phyloP scores from a whole-genome alignment of 2,113 vertebrate genomes.

The Phalacrocorax pelagicus region DNA sequence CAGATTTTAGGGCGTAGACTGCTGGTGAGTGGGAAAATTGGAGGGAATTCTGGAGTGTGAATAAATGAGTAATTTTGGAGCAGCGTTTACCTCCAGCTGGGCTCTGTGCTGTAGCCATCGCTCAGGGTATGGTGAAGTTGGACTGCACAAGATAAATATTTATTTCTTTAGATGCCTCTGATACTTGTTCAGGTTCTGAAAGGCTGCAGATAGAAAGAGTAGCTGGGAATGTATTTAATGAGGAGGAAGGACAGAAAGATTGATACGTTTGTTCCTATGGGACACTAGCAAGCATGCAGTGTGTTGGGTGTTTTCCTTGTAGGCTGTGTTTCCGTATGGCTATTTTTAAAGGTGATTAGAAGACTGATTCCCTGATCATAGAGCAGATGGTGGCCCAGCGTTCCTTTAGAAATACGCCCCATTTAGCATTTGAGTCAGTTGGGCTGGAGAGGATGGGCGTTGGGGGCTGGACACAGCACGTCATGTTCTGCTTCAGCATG shows the following conservation, averaged over 20 bases:
- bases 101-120: not conserved
- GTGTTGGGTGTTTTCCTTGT: not conserved
- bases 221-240: not conserved
- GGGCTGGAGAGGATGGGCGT: not conserved
- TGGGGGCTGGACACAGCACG: not conserved
- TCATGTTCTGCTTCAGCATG: not conserved
- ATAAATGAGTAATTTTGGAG: not conserved
- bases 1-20: not conserved
- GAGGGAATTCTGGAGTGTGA: not conserved
- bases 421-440: not conserved
- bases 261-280: not conserved
- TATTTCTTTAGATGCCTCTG: conserved; percentile 5
- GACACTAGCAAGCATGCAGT: not conserved
- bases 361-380: not conserved
- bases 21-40: not conserved
- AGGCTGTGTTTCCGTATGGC: not conserved
- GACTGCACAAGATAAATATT: not conserved
- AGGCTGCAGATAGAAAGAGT: not conserved
- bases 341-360: not conserved
- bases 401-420: not conserved
- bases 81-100: not conserved
- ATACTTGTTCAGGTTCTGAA: not conserved
- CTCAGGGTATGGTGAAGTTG: not conserved
- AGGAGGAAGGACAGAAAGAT: not conserved
- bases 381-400: not conserved